phyloP scores from a whole-genome alignment of 2,113 vertebrate species.

The Aegotheles bennettii region DNA sequence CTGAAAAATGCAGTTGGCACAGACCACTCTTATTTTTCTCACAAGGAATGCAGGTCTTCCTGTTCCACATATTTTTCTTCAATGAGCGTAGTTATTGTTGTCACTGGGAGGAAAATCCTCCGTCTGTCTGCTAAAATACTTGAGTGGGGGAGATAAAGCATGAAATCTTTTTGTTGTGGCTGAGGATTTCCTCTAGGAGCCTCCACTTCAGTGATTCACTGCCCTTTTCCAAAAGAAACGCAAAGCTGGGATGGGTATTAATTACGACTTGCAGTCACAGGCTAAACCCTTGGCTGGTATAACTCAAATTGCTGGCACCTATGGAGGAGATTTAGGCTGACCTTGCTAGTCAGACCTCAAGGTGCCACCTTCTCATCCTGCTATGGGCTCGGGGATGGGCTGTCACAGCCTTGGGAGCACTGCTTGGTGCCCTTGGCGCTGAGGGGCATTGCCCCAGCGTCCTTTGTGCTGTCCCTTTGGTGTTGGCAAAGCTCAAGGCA shows the following conservation, averaged over 20 bases:
- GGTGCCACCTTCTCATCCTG: neutral
- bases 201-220: neutral
- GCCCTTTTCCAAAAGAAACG: neutral
- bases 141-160: slow-evolving; percentile 44
- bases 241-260: neutral
- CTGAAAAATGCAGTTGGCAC: slow-evolving; percentile 46
- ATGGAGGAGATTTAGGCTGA: neutral
- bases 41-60: slow-evolving; percentile 54
- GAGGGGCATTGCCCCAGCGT: neutral
- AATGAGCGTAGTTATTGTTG: slow-evolving; percentile 53
- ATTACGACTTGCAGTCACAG: accelerated
- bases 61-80: slow-evolving; percentile 55
- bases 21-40: slow-evolving; percentile 39
- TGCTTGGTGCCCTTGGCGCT: accelerated
- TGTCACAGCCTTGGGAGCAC: accelerated
- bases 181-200: slow-evolving; percentile 51
- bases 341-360: neutral
- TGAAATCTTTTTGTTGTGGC: slow-evolving; percentile 39
- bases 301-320: accelerated
- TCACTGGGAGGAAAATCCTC: slow-evolving; percentile 54
- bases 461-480: accelerated
- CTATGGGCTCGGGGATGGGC: neutral
- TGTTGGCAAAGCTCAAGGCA: neutral
- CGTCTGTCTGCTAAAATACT: slow-evolving; percentile 32
- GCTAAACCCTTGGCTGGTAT: neutral